Percentiles rank a stretch among this genome's conserved stretches.
phyloP scores from a whole-genome alignment of 1,140 invertebrate genomes.

The Musca vetustissima region DNA sequence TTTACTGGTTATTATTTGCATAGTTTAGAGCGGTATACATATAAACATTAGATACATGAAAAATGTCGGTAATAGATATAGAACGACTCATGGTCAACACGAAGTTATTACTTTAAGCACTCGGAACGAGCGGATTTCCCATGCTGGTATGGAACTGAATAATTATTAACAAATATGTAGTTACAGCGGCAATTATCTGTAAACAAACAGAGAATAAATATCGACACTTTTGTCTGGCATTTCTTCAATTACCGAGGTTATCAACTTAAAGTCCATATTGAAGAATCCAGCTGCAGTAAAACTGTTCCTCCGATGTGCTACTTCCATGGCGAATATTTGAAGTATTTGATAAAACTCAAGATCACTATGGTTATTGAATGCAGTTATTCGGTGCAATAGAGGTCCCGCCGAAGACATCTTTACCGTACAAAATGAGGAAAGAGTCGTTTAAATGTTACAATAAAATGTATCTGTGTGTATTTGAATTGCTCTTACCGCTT shows the following conservation, averaged over 20 bases:
- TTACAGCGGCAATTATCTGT: constrained; percentile 32
- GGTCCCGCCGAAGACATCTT: constrained; percentile 30
- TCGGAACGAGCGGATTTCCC: background rate
- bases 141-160: constrained; percentile 31
- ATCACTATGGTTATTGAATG: background rate
- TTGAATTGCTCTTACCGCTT: constrained; percentile 23
- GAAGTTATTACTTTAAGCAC: too few species aligned
- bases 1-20: too few species aligned
- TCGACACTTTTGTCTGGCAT: background rate
- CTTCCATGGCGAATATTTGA: constrained; percentile 32
- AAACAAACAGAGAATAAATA: constrained; percentile 1
- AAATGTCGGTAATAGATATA: too few species aligned
- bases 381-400: constrained; percentile 26
- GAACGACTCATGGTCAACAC: too few species aligned
- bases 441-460: background rate
- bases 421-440: background rate
- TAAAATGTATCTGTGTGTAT: background rate
- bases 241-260: constrained; percentile 29
- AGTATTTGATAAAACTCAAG: constrained; percentile 17
- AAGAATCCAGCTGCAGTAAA: constrained; percentile 34
- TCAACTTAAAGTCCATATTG: constrained; percentile 30
- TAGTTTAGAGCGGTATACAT: too few species aligned
- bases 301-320: constrained; percentile 27
- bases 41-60: too few species aligned
- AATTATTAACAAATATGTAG: constrained; percentile 32